Conservation (phyloP, 2,113 vertebrate genomes). For the Sorex fumeus region DNA sequence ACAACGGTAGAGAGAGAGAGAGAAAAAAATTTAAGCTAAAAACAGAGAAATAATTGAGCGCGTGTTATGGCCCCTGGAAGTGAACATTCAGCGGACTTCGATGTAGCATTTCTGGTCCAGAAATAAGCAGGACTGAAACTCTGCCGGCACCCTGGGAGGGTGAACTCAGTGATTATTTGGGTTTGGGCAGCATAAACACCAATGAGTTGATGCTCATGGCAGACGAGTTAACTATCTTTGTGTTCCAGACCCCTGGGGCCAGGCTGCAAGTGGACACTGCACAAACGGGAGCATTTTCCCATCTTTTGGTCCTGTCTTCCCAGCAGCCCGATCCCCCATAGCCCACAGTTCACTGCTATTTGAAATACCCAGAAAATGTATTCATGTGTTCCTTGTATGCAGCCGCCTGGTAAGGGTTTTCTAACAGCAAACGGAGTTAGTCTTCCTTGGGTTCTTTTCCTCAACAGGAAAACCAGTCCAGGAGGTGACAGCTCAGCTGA, state of each 20-base stretch:
- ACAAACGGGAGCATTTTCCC: neutral
- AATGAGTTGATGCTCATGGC: neutral
- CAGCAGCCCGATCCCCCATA: neutral
- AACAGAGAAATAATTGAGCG: too few species aligned
- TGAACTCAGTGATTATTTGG: neutral
- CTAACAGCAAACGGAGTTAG: neutral
- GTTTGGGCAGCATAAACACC: neutral
- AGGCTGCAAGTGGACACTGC: neutral
- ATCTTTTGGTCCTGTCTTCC: neutral
- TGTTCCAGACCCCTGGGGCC: neutral
- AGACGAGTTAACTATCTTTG: neutral
- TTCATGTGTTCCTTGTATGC: constrained; percentile 40
- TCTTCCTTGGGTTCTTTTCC: neutral
- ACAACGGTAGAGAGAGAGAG: neutral
- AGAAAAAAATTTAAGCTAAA: neutral
- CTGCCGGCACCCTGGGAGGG: neutral
- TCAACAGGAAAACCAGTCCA: neutral
- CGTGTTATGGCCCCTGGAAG: neutral
- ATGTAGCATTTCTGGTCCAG: constrained; percentile 34
- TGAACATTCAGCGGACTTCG: neutral
- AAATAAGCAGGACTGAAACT: constrained; percentile 15
- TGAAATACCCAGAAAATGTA: constrained; percentile 46
- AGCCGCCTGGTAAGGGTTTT: constrained; percentile 9
- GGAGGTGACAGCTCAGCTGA: neutral
- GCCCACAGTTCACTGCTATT: constrained; percentile 13